phyloP scores from a whole-genome alignment of 2,113 vertebrate species.

The Microtus pennsylvanicus region DNA sequence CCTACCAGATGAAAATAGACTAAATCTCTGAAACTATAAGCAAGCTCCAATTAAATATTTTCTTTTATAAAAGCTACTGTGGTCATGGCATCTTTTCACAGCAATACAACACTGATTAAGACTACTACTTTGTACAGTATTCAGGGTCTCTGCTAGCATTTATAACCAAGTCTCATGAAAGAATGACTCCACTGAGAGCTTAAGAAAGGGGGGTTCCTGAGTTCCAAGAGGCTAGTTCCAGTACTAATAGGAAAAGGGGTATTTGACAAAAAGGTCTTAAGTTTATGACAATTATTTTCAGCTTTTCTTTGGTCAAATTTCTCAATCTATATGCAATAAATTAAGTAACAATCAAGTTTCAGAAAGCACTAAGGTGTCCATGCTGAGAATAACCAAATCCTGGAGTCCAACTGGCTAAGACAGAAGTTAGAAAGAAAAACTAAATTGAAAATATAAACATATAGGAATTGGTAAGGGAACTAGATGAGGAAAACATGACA shows the following conservation, averaged over 20 bases:
- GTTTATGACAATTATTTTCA: slow-evolving; percentile 33
- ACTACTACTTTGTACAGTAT: neutral
- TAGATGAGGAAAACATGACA: slow-evolving; percentile 37
- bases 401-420: neutral
- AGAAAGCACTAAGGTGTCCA: slow-evolving; percentile 11
- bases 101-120: neutral
- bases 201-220: slow-evolving; percentile 25
- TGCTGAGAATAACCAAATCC: slow-evolving; percentile 5
- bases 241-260: neutral
- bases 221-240: neutral
- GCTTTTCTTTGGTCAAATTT: slow-evolving; percentile 14
- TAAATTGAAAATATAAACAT: slow-evolving; percentile 39
- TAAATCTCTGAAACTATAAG: neutral
- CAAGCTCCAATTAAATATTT: neutral
- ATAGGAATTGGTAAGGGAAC: neutral
- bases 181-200: neutral
- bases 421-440: slow-evolving; percentile 48
- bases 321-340: slow-evolving; percentile 40
- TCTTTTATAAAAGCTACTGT: neutral
- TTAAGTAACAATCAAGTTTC: neutral
- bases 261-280: slow-evolving; percentile 42
- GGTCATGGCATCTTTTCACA: neutral
- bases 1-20: neutral
- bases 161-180: slow-evolving; percentile 21
- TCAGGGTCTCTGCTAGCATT: neutral